Percentiles rank a stretch among this genome's conserved stretches.
Conservation (phyloP, 2,113 vertebrate genomes). For the Eublepharis macularius region DNA sequence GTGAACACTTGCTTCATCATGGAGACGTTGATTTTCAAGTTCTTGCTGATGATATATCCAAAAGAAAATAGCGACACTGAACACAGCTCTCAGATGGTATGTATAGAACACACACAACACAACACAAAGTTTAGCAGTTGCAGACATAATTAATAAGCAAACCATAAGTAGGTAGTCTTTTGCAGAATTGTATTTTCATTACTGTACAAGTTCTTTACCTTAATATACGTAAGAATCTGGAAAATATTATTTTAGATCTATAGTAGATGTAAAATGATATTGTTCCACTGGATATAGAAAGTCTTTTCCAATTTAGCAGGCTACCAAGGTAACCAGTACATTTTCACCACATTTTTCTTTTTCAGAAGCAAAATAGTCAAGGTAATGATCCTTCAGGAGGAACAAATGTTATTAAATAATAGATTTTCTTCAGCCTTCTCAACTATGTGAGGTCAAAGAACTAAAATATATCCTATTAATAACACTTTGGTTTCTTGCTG, state of each 20-base stretch:
- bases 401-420: slow-evolving; percentile 37
- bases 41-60: slow-evolving; percentile 16
- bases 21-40: slow-evolving; percentile 47
- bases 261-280: neutral
- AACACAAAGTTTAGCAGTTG: neutral
- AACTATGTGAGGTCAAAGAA: slow-evolving; percentile 39
- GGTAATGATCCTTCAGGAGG: slow-evolving; percentile 23
- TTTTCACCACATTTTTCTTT: slow-evolving; percentile 8
- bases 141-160: neutral
- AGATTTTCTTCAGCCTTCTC: slow-evolving; percentile 46
- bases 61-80: slow-evolving; percentile 25
- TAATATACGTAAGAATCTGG: neutral
- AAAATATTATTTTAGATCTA: neutral
- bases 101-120: neutral
- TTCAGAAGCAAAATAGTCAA: slow-evolving; percentile 30
- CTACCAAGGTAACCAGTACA: neutral
- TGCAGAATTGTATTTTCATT: neutral
- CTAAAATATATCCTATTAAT: slow-evolving; percentile 57
- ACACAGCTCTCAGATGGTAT: neutral
- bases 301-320: slow-evolving; percentile 8
- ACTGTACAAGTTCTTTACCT: neutral
- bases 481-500: slow-evolving; percentile 61
- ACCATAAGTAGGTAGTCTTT: neutral
- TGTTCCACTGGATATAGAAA: neutral
- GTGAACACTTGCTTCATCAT: slow-evolving; percentile 49